A percentile compares a stretch with the other conserved stretches of the same genome.
Evolutionary conservation across 2,888 invertebrate species (phyloP).

Genomic region (Leptarthrus brevirostris): DNA sequence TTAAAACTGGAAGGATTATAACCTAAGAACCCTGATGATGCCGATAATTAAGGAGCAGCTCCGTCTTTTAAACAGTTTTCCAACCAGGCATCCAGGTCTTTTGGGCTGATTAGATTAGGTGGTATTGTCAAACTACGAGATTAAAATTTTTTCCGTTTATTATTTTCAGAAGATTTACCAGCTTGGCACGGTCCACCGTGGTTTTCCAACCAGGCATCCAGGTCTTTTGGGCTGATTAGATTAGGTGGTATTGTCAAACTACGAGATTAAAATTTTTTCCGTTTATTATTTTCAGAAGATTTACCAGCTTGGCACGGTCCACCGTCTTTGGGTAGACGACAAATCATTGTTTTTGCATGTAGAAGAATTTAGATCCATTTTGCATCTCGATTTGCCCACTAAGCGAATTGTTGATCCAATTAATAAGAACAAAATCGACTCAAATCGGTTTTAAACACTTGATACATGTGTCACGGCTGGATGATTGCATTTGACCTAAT

Average conservation of each 20-base stretch:
- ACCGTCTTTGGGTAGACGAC: background rate
- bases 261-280: constrained; percentile 65
- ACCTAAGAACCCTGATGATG: constrained; percentile 65
- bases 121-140: constrained; percentile 60
- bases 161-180: constrained; percentile 59
- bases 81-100: constrained; percentile 66
- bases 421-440: background rate
- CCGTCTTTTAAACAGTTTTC: constrained; percentile 66
- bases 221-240: constrained; percentile 57
- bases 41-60: constrained; percentile 63
- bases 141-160: constrained; percentile 65
- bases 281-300: constrained; percentile 61
- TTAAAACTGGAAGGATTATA: constrained; percentile 62
- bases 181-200: too few relatives aligned
- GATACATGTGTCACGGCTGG: constrained; percentile 34
- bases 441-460: background rate
- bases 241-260: constrained; percentile 57
- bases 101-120: constrained; percentile 50
- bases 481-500: constrained; percentile 16
- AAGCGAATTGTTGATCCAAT: background rate
- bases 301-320: too few relatives aligned
- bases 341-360: constrained; percentile 17
- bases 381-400: too few relatives aligned
- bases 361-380: constrained; percentile 17
- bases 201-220: constrained; percentile 67